Conservation (phyloP, 2,797 vertebrate genomes). For the Cyclura pinguis region DNA sequence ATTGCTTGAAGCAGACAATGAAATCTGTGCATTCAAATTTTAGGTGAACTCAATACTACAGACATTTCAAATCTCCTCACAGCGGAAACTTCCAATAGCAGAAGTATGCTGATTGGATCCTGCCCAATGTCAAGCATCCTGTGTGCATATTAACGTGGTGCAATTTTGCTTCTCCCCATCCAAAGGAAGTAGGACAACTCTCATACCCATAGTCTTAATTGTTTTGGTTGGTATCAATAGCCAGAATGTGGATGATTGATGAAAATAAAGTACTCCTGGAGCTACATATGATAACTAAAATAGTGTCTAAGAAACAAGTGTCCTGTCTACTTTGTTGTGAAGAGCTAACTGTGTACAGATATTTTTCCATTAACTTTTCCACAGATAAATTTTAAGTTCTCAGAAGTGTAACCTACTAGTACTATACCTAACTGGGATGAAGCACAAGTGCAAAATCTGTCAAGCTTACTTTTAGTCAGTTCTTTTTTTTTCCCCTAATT, state of each 20-base stretch:
- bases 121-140: neutral
- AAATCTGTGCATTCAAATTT: neutral
- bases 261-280: too few relatives aligned
- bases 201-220: neutral
- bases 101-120: neutral
- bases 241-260: too few relatives aligned
- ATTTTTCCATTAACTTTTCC: neutral
- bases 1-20: neutral
- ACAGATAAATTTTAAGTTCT: neutral
- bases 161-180: neutral
- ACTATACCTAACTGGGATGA: too few relatives aligned
- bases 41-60: too few relatives aligned
- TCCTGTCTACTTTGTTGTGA: neutral
- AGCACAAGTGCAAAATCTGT: too few relatives aligned
- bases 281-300: conserved; percentile 1
- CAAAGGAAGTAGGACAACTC: neutral
- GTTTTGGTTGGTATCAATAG: neutral
- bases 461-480: too few relatives aligned
- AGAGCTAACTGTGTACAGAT: conserved; percentile 29
- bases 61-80: neutral
- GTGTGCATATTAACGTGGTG: too few relatives aligned
- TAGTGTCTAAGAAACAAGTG: conserved; percentile 27
- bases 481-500: too few relatives aligned
- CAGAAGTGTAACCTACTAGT: neutral
- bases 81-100: neutral